Evolutionary conservation across 2,888 invertebrate genomes (phyloP).

Genomic region (Andrena dorsata): DNA sequence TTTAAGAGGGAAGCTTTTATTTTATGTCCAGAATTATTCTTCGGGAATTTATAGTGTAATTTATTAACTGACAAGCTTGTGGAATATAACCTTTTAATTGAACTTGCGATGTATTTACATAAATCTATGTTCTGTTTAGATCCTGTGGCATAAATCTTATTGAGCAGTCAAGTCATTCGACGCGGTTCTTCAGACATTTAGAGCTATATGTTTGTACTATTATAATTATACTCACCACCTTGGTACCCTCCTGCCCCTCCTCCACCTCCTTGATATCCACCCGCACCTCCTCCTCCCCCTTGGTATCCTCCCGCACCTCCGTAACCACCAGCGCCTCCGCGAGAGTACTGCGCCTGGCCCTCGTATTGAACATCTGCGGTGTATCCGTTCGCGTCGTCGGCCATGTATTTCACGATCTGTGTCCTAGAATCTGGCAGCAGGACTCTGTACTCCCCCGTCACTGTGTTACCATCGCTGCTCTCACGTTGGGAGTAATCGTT

Average conservation of each 20-base stretch:
- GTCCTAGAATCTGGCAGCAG: conserved; percentile 94
- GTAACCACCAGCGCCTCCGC: conserved; percentile 44
- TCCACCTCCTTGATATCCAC: conserved; percentile 11
- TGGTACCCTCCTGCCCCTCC: conserved; percentile 19
- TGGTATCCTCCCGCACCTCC: conserved; percentile 37
- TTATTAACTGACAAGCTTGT: too few species aligned
- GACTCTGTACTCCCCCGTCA: conserved; percentile 93
- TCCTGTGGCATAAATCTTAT: too few species aligned
- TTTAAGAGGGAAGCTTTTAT: too few species aligned
- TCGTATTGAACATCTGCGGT: conserved; percentile 92
- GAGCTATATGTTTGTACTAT: not conserved
- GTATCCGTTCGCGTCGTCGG: conserved; percentile 94
- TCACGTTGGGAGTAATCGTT: conserved; percentile 95
- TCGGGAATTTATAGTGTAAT: too few species aligned
- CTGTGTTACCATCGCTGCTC: conserved; percentile 92
- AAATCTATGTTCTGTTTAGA: too few species aligned
- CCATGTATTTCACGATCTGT: conserved; percentile 93
- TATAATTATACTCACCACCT: conserved; percentile 43
- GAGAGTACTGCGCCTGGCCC: conserved; percentile 84
- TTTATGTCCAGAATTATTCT: too few species aligned
- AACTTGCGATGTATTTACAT: too few species aligned
- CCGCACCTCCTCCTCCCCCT: conserved; percentile 32
- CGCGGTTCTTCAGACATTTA: not conserved
- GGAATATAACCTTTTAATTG: too few species aligned
- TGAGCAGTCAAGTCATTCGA: too few species aligned